These are phyloP conservation scores for Agonopterix heracliana DNA, from an alignment of 2,888 invertebrate genomes.

Conservation along the genomic window DNA sequence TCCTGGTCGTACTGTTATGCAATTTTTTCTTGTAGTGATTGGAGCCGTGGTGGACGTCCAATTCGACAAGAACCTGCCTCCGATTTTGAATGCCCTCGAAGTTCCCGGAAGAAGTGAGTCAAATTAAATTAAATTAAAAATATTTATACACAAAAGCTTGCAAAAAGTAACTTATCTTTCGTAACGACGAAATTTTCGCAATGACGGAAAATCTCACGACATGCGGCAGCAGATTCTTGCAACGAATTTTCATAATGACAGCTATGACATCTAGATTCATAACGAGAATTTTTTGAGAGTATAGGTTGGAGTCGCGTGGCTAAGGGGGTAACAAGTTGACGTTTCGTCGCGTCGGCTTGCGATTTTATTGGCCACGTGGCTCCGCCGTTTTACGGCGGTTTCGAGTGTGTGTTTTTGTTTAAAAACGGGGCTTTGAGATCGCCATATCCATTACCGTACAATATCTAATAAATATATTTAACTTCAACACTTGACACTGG, in stretches of 20 bases:
- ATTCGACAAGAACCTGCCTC: slow-evolving; percentile 92
- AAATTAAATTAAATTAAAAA: not conserved
- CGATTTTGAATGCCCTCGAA: slow-evolving; percentile 95
- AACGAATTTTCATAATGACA: not conserved
- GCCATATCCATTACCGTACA: no score
- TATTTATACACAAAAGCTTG: not conserved
- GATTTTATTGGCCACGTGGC: no score
- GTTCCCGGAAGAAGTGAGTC: slow-evolving; percentile 75
- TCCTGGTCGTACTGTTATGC: no score
- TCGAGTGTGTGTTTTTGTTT: no score
- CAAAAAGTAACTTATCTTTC: not conserved
- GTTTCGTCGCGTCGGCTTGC: no score
- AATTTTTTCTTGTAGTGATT: slow-evolving; percentile 86
- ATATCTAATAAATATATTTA: no score
- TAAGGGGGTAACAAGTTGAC: no score
- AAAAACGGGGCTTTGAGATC: no score
- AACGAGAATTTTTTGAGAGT: not conserved
- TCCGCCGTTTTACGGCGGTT: no score
- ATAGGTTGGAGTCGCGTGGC: no score
- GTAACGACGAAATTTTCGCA: not conserved
- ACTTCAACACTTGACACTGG: no score
- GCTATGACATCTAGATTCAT: not conserved
- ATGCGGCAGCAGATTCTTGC: not conserved
- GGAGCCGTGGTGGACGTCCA: slow-evolving; percentile 98
- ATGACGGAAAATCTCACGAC: not conserved